Evolutionary conservation across 2,113 vertebrate species (phyloP).

Genomic region (Opisthocomus hoazin): DNA sequence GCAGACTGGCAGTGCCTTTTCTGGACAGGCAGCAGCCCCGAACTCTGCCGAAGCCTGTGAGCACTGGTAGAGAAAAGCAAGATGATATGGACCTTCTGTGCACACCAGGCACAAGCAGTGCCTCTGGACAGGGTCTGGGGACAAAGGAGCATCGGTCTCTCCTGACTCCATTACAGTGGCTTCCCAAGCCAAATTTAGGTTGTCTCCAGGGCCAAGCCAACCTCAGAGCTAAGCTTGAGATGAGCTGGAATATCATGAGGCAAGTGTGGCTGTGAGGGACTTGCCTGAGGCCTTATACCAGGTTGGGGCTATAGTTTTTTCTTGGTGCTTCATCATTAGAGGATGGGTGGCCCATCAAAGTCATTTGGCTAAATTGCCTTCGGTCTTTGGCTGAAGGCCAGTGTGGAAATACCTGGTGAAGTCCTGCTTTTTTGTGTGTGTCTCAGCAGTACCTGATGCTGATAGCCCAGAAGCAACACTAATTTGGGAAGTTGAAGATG

Average conservation of each 20-base stretch:
- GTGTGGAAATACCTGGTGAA: not conserved
- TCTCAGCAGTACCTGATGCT: not conserved
- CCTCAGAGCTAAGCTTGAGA: not conserved
- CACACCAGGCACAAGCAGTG: fast-evolving
- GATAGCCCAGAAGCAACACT: not conserved
- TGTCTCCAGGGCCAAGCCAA: not conserved
- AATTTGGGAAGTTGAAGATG: not conserved
- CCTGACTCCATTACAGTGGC: not conserved
- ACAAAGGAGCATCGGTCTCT: fast-evolving
- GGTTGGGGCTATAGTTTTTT: not conserved
- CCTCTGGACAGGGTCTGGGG: not conserved
- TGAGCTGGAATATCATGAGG: not conserved
- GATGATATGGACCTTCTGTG: not conserved
- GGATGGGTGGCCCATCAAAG: not conserved
- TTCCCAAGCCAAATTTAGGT: not conserved
- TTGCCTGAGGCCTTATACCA: not conserved
- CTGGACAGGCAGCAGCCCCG: not conserved
- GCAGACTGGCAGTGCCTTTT: not conserved
- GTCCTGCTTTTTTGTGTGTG: not conserved
- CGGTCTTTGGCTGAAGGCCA: not conserved
- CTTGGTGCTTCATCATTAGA: not conserved
- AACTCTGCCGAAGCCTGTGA: not conserved
- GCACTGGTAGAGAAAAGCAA: not conserved
- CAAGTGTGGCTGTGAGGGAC: not conserved
- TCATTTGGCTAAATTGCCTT: not conserved